Conservation (phyloP, 2,888 invertebrate genomes). For the Lepidonotus clava region DNA sequence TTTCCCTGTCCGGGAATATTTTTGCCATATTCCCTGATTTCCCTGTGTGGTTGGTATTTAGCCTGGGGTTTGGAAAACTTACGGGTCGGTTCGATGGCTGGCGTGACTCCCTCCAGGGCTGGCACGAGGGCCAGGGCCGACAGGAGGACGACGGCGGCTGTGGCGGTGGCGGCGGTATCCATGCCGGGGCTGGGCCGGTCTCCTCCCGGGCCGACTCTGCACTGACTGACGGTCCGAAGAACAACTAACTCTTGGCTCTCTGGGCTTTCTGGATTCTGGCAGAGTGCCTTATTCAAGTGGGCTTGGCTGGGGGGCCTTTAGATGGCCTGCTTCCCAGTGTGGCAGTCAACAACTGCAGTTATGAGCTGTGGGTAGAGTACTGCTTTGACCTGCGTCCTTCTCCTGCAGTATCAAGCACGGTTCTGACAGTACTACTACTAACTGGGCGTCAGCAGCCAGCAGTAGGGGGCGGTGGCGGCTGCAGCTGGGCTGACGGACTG, state of each 20-base stretch:
- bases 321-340: too few relatives aligned
- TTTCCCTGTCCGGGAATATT: too few relatives aligned
- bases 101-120: conserved; percentile 49
- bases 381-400: conserved; percentile 12
- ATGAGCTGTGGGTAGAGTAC: too few relatives aligned
- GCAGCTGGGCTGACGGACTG: background rate
- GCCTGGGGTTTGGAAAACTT: too few relatives aligned
- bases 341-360: too few relatives aligned
- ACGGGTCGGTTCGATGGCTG: conserved; percentile 37
- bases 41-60: too few relatives aligned
- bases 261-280: background rate
- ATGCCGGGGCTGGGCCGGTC: conserved; percentile 28
- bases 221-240: background rate
- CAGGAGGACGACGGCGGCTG: conserved; percentile 21
- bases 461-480: background rate
- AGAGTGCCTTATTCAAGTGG: background rate
- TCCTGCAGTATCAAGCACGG: background rate
- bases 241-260: background rate
- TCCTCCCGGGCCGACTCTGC: background rate
- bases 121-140: conserved; percentile 10
- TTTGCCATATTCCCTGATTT: too few relatives aligned
- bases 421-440: background rate
- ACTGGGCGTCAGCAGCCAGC: background rate
- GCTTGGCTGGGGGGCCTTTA: too few relatives aligned
- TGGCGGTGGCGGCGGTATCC: conserved; percentile 49